phyloP scores from a whole-genome alignment of 30 jellyfish, hydroid and myxozoan genomes.

The Turritopsis dohrnii region DNA sequence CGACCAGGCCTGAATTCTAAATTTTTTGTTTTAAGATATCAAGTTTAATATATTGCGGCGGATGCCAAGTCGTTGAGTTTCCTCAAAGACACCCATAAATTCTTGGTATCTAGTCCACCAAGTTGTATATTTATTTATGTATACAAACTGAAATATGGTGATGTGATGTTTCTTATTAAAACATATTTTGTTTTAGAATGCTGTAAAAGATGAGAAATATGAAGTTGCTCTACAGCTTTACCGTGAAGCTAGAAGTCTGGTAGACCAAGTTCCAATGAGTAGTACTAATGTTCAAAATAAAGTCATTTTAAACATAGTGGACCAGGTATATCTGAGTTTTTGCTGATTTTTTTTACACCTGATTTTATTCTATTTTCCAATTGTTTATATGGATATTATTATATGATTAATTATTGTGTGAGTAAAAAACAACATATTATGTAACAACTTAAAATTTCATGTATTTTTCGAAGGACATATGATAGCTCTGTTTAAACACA shows the following conservation, averaged over 20 bases:
- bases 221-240: conserved; percentile 65
- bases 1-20: too few species aligned
- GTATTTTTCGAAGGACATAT: too few species aligned
- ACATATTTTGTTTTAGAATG: conserved; percentile 35
- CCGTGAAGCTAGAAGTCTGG: conserved; percentile 66
- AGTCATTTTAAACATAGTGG: conserved; percentile 64
- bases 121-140: background rate
- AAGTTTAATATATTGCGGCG: too few species aligned
- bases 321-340: conserved; percentile 51
- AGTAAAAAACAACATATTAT: too few species aligned
- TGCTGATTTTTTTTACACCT: background rate
- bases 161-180: background rate
- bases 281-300: conserved; percentile 41
- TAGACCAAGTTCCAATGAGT: conserved; percentile 48
- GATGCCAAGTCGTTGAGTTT: background rate
- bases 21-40: too few species aligned
- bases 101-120: background rate
- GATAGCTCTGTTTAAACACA: too few species aligned
- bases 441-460: too few species aligned
- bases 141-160: too few species aligned
- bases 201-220: conserved; percentile 61
- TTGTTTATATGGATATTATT: too few species aligned
- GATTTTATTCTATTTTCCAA: too few species aligned
- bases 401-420: background rate
- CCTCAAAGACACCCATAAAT: background rate